Percentiles rank a stretch among this genome's conserved stretches.
Evolutionary conservation across 2,888 invertebrate species (phyloP).

Genomic region (Pyrrhosoma nymphula): DNA sequence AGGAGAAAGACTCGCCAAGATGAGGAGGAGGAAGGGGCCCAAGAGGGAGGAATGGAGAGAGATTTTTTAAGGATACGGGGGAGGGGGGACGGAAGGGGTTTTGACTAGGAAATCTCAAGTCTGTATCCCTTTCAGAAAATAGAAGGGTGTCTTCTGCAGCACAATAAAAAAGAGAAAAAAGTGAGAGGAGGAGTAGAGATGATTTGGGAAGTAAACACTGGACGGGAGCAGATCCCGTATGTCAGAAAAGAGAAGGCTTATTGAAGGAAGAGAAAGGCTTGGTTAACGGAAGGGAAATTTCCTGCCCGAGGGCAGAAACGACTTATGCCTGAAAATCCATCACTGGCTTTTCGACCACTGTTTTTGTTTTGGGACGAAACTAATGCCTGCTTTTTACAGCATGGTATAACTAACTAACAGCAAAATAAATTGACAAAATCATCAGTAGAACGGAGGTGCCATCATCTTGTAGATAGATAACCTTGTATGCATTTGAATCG

Average conservation of each 20-base stretch:
- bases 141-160: neutral
- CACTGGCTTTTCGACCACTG: too few relatives aligned
- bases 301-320: neutral
- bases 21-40: too few relatives aligned
- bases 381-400: too few relatives aligned
- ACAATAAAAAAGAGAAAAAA: neutral
- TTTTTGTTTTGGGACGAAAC: too few relatives aligned
- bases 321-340: neutral
- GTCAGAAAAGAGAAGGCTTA: neutral
- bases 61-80: neutral
- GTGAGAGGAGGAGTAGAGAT: neutral
- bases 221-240: neutral
- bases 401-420: too few relatives aligned
- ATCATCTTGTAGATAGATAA: too few relatives aligned
- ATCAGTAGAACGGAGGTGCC: too few relatives aligned
- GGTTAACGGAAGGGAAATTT: neutral
- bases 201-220: constrained; percentile 13
- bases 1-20: neutral
- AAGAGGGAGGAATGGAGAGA: neutral
- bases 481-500: too few relatives aligned
- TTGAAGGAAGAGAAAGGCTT: neutral
- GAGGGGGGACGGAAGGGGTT: neutral
- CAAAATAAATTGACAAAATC: too few relatives aligned
- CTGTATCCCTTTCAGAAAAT: neutral
- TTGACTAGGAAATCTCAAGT: constrained; percentile 3